These are phyloP conservation scores for Pseudomyrmex sp. DNA, from an alignment of 1,140 invertebrate genomes.

Conservation along the genomic window DNA sequence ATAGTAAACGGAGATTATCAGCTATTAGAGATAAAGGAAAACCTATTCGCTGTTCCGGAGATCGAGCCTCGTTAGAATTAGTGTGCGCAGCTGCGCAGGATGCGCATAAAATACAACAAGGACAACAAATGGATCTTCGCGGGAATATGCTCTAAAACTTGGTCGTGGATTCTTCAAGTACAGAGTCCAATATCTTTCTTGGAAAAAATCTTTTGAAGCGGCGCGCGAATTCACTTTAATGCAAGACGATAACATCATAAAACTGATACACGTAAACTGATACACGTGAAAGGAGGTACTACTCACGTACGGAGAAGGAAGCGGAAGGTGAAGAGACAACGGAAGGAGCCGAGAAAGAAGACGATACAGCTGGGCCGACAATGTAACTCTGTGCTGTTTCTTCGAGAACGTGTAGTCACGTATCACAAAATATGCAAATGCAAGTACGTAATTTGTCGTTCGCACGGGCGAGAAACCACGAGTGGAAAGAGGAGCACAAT, in stretches of 20 bases:
- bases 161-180: background rate
- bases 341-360: background rate
- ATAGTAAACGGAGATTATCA: constrained; percentile 30
- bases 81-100: background rate
- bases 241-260: background rate
- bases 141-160: background rate
- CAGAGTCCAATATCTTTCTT: background rate
- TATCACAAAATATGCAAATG: constrained; percentile 79
- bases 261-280: constrained; percentile 45
- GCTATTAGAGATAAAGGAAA: constrained; percentile 45
- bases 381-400: constrained; percentile 73
- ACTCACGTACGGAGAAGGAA: background rate
- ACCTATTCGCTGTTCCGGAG: constrained; percentile 33
- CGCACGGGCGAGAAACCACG: constrained; percentile 51
- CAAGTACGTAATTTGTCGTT: constrained; percentile 77
- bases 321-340: constrained; percentile 17
- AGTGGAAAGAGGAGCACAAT: constrained; percentile 70
- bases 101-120: constrained; percentile 35
- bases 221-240: background rate
- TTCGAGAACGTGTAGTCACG: constrained; percentile 71
- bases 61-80: background rate
- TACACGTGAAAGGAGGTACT: background rate
- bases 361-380: constrained; percentile 44
- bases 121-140: background rate
- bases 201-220: constrained; percentile 9